These are phyloP conservation scores for Tipula vernalis DNA, from an alignment of 2,888 invertebrate species.

Conservation along the genomic window DNA sequence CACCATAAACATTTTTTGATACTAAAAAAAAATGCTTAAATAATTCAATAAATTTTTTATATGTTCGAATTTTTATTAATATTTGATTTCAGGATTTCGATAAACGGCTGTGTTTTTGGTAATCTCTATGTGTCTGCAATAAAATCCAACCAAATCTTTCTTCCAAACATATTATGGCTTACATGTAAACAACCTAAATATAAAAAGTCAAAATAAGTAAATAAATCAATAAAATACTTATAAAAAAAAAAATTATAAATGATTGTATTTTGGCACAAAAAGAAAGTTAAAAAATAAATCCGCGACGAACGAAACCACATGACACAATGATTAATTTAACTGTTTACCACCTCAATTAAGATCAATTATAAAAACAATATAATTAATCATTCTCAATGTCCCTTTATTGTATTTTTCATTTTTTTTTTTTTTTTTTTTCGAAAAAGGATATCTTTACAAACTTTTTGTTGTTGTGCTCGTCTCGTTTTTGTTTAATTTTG, in stretches of 20 bases:
- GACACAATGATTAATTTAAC: constrained; percentile 8
- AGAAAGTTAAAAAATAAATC: neutral
- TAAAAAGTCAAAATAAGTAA: neutral
- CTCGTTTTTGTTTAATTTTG: neutral
- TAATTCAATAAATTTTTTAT: neutral
- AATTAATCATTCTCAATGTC: constrained; percentile 9
- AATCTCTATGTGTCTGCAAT: neutral
- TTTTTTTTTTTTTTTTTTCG: neutral
- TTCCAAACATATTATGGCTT: neutral
- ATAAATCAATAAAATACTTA: neutral
- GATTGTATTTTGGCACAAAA: neutral
- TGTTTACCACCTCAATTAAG: constrained; percentile 11
- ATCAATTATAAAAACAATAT: constrained; percentile 11
- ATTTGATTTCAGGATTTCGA: neutral
- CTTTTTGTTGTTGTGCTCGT: neutral
- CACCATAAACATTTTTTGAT: neutral
- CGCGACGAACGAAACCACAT: neutral
- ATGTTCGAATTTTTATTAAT: neutral
- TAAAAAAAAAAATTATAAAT: neutral
- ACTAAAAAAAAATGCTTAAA: neutral
- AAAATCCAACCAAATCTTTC: neutral
- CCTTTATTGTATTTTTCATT: neutral
- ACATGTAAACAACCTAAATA: neutral
- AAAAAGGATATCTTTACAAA: neutral
- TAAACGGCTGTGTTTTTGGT: neutral